phyloP scores from a whole-genome alignment of 2,113 vertebrate genomes.

The Psittacara wagleri region DNA sequence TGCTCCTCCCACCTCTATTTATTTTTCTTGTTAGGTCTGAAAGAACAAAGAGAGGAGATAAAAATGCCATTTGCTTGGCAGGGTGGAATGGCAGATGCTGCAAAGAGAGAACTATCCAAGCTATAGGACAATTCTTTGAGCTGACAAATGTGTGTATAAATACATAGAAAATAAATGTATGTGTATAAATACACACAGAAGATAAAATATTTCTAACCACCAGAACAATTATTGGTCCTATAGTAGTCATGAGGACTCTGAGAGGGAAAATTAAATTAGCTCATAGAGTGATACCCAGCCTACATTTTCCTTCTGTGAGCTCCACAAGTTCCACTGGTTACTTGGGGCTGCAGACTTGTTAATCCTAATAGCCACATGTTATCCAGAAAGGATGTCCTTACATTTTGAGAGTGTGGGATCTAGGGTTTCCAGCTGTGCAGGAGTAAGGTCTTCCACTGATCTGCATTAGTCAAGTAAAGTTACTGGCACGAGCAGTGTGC shows the following conservation, averaged over 20 bases:
- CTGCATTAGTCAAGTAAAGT: neutral
- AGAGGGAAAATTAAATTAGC: neutral
- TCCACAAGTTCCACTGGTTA: neutral
- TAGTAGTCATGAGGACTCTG: neutral
- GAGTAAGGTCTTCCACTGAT: neutral
- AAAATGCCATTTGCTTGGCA: neutral
- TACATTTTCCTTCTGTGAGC: neutral
- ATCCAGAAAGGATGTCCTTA: neutral
- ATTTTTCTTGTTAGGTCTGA: neutral
- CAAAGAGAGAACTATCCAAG: neutral
- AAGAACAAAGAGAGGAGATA: neutral
- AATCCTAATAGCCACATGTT: neutral
- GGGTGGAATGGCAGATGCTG: neutral
- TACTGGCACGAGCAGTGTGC: neutral
- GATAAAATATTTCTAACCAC: neutral
- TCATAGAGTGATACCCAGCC: neutral
- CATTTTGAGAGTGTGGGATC: neutral
- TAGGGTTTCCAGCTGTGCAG: neutral
- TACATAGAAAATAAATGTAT: neutral
- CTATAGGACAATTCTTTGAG: neutral
- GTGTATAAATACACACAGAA: neutral
- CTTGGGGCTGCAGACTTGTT: neutral
- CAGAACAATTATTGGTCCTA: neutral
- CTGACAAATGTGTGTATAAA: neutral
- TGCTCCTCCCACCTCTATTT: neutral